Conservation (phyloP, 2,113 vertebrate genomes). For the Hyperoodon ampullatus region DNA sequence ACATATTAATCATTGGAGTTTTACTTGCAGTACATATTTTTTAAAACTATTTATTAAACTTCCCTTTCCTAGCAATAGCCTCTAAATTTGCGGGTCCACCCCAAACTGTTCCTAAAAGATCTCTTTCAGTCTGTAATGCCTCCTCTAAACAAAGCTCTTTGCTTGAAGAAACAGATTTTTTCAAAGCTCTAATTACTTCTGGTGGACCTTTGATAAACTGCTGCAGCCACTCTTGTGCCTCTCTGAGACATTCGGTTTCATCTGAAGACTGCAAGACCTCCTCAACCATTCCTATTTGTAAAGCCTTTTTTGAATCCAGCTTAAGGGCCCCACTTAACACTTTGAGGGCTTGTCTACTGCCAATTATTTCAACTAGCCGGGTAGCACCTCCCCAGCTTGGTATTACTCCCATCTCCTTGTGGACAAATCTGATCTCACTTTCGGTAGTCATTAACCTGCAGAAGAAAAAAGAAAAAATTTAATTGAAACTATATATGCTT, state of each 20-base stretch:
- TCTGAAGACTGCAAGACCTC: conserved; percentile 80
- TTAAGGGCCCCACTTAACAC: conserved; percentile 87
- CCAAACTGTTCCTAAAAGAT: conserved; percentile 93
- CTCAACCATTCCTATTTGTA: conserved; percentile 89
- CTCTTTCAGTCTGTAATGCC: conserved; percentile 92
- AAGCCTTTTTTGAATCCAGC: conserved; percentile 85
- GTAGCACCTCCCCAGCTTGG: conserved; percentile 95
- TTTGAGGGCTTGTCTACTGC: conserved; percentile 88
- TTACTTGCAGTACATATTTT: conserved; percentile 41
- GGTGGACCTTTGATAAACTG: conserved; percentile 87
- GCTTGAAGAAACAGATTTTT: conserved; percentile 89
- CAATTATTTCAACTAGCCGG: conserved; percentile 89
- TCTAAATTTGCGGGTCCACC: conserved; percentile 92
- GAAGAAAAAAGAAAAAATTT: neutral
- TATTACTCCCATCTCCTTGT: conserved; percentile 96
- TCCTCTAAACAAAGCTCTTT: conserved; percentile 90
- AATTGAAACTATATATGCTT: neutral
- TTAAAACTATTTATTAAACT: conserved; percentile 85
- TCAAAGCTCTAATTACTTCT: conserved; percentile 89
- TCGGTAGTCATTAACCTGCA: conserved; percentile 92
- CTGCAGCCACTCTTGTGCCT: conserved; percentile 89
- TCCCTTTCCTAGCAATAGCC: conserved; percentile 87
- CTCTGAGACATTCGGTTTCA: conserved; percentile 66
- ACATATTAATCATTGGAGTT: conserved; percentile 11
- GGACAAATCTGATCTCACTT: conserved; percentile 95